Percentiles rank a stretch among this genome's conserved stretches.
phyloP scores from a whole-genome alignment of 2,888 invertebrate genomes.

The Lasioglossum calceatum region DNA sequence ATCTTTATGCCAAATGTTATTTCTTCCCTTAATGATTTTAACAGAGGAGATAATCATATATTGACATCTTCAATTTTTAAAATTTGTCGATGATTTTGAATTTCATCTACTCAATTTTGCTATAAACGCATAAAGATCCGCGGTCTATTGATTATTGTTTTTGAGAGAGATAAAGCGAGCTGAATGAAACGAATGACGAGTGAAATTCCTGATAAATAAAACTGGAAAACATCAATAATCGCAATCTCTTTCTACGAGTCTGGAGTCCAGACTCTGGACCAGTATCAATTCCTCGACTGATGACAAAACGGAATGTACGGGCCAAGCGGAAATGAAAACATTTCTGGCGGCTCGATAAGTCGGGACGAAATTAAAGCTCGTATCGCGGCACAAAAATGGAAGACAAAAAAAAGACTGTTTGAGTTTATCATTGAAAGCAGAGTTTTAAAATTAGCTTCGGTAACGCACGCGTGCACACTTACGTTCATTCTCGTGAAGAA shows the following conservation, averaged over 20 bases:
- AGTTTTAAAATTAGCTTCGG: slow-evolving; percentile 11
- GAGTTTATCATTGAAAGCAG: slow-evolving; percentile 16
- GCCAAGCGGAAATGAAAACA: slow-evolving; percentile 35
- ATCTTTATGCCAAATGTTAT: no score
- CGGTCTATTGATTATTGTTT: neutral
- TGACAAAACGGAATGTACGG: slow-evolving; percentile 16
- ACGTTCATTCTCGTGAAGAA: slow-evolving; percentile 78
- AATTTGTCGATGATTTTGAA: no score
- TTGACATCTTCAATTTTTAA: no score
- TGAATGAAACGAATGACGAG: neutral
- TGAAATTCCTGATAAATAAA: neutral
- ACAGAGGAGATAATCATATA: no score
- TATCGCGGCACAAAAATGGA: slow-evolving; percentile 12
- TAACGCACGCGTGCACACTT: slow-evolving; percentile 53
- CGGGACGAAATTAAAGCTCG: slow-evolving; percentile 31
- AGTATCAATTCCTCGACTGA: neutral
- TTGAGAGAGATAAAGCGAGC: neutral
- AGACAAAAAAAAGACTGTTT: slow-evolving; percentile 11
- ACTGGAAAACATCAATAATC: neutral
- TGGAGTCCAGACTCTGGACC: neutral
- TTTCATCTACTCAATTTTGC: no score
- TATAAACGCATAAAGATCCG: no score
- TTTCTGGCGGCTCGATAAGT: slow-evolving; percentile 34
- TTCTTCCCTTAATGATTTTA: no score
- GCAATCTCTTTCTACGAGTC: neutral